Percentiles rank a stretch among this genome's conserved stretches.
phyloP scores from a whole-genome alignment of 2,797 vertebrate genomes.

The Novumbra hubbsi region DNA sequence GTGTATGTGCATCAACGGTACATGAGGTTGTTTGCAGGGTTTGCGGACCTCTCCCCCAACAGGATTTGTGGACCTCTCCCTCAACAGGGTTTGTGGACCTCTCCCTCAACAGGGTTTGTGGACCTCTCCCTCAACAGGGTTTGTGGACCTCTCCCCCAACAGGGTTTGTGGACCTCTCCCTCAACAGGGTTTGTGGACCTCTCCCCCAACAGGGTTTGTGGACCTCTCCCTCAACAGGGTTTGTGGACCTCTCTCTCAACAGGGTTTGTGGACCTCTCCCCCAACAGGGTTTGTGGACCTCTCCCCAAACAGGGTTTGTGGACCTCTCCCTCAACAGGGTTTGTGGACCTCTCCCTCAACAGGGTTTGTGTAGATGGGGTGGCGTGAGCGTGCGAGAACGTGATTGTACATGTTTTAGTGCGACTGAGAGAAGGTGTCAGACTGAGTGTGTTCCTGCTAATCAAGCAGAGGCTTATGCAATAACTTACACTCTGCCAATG shows the following conservation, averaged over 20 bases:
- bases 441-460: not conserved
- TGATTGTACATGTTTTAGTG: slow-evolving; percentile 3
- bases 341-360: not conserved
- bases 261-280: not conserved
- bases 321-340: not conserved
- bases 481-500: not conserved
- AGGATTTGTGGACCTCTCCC: not conserved
- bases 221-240: not conserved
- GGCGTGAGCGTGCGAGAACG: slow-evolving; percentile 3
- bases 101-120: not conserved
- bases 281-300: not conserved
- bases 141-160: no score
- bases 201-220: no score
- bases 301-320: no score
- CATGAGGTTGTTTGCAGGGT: no score
- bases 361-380: not conserved
- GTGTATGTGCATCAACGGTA: no score
- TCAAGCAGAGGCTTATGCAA: not conserved
- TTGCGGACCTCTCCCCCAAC: no score
- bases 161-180: not conserved
- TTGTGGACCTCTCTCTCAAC: not conserved
- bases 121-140: not conserved
- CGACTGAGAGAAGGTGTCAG: not conserved
- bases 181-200: not conserved
- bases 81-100: not conserved